Evolutionary conservation across 2,888 invertebrate genomes (phyloP), one percentile per base, ranked within the genome.

Genomic region (Thecophora atra): DNA sequence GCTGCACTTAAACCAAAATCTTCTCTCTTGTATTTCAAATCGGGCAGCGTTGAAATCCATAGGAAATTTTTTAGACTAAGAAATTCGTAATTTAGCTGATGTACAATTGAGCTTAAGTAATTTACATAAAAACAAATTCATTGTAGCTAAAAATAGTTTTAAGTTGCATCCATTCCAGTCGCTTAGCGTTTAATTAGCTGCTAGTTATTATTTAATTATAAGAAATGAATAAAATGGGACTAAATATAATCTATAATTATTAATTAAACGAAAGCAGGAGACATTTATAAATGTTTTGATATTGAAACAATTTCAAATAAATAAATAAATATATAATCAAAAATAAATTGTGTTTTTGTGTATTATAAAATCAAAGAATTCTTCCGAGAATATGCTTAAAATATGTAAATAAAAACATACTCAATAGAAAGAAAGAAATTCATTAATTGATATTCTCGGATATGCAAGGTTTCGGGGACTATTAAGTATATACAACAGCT

Each of bases 121-220:
- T n/a, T n/a, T n/a, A n/a, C n/a, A n/a, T n/a, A n/a, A n/a, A n/a
- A n/a, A 51, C 51, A 17, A 11, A 44, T 6, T n/a, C 51, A 17
- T 51, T n/a, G 51, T 51, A n/a, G n/a, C n/a, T 47, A n/a, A 51
- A 11, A 51, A 15, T 58, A 68, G 56, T n/a, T 44, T 19, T 72
- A 67, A 72, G 56, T 72, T 63, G 77, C 78, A 78, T 75, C 74
- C 76, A 75, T 75, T 74, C 77, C 75, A 77, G 77, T 78, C 78
- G 78, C 77, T 77, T 78, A 77, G 77, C 76, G 72, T 75, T 75
- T 30, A 63, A 70, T 52, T 63, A 70, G 52, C 30, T 63, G 62
- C 37, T 70, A 30, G 63, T 70, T 69, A 24, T 24, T 68, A 52
- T 70, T 62, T 68, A 68, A 24, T 30, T 66, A 19, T 66, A 69